A percentile compares a stretch with the other conserved stretches of the same genome.
These are phyloP conservation scores for Lamellibrachia columna DNA, from an alignment of 2,888 invertebrate species.

Conservation along the genomic window DNA sequence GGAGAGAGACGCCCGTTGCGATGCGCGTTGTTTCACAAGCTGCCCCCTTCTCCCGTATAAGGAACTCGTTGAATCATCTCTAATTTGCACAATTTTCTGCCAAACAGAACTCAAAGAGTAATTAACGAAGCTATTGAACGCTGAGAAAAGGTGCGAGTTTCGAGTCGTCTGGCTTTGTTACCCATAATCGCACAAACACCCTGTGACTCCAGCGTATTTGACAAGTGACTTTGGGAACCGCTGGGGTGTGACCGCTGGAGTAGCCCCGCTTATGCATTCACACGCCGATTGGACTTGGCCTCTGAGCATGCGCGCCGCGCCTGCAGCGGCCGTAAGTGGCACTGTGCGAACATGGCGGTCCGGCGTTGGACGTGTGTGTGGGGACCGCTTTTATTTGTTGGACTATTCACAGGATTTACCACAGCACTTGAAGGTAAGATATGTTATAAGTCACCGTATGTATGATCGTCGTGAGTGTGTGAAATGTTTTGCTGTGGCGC, in stretches of 20 bases:
- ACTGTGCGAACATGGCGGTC: conserved; percentile 10
- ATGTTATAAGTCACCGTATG: background rate
- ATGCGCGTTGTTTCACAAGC: background rate
- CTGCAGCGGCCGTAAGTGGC: background rate
- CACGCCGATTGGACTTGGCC: conserved; percentile 3
- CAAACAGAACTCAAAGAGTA: background rate
- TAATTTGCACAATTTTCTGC: background rate
- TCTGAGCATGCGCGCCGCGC: background rate
- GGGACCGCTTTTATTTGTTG: conserved; percentile 11
- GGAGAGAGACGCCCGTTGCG: background rate
- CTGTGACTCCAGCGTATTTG: background rate
- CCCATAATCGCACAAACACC: background rate
- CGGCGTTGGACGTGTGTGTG: background rate
- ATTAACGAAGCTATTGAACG: too few relatives aligned
- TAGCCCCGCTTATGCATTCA: conserved; percentile 16
- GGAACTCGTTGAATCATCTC: background rate
- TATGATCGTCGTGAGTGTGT: background rate
- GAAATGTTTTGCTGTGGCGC: background rate
- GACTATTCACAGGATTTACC: conserved; percentile 3
- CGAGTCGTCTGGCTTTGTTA: background rate
- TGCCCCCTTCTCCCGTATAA: background rate
- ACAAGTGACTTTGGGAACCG: background rate
- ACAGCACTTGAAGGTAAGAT: conserved; percentile 12
- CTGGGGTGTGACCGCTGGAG: background rate
- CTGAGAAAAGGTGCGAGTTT: background rate